Percentiles rank a stretch among this genome's conserved stretches.
phyloP scores from a whole-genome alignment of 2,888 invertebrate species.

The Pharmacophagus antenor region DNA sequence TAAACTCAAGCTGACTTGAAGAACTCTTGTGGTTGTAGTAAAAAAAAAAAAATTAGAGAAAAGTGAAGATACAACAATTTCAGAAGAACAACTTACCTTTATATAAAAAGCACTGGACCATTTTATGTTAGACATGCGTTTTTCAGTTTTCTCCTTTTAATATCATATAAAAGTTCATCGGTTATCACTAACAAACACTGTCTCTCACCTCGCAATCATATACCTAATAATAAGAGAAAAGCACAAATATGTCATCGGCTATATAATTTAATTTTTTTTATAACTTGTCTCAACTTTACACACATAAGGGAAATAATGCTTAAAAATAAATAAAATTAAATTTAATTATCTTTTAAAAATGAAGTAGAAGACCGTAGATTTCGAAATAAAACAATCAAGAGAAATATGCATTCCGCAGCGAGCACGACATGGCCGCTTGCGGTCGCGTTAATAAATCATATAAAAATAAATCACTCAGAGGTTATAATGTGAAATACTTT shows the following conservation, averaged over 20 bases:
- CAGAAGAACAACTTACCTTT: conserved; percentile 55
- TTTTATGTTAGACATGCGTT: conserved; percentile 57
- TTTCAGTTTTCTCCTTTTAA: conserved; percentile 42
- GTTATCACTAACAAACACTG: conserved; percentile 11
- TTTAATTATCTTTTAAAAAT: background rate
- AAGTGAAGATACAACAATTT: background rate
- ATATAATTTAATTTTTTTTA: background rate
- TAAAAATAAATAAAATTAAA: too few species aligned
- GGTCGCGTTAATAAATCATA: conserved; percentile 71
- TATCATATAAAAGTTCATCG: conserved; percentile 40
- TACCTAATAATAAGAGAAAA: background rate
- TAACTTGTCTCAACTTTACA: background rate
- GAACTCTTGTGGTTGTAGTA: too few species aligned
- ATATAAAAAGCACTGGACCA: conserved; percentile 54
- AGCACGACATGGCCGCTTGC: conserved; percentile 48
- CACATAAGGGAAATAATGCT: background rate
- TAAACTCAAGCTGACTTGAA: too few species aligned
- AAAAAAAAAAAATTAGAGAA: too few species aligned
- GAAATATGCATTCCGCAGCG: conserved; percentile 41
- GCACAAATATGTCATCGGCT: background rate
- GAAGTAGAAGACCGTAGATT: conserved; percentile 3
- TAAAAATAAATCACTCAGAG: conserved; percentile 76
- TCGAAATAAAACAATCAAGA: conserved; percentile 33
- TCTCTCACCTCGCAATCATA: conserved; percentile 5
- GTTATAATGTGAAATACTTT: conserved; percentile 79